A percentile compares a stretch with the other conserved stretches of the same genome.
Evolutionary conservation across 92 coral and sea anemone species (phyloP).

Genomic region (Epizoanthus stellaris): DNA sequence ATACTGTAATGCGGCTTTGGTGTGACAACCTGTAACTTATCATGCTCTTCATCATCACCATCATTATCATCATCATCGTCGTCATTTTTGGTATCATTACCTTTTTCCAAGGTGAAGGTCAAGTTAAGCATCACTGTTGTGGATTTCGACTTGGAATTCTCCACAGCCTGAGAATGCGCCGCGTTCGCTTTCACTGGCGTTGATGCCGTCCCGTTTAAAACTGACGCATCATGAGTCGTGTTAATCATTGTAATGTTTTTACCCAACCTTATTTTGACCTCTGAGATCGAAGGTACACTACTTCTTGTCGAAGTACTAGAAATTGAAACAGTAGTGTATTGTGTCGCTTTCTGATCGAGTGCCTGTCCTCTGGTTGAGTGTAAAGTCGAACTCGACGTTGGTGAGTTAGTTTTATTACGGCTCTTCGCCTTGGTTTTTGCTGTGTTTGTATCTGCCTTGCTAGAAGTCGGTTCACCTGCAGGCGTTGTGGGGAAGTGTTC

Average conservation of each 20-base stretch:
- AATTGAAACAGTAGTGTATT: background rate
- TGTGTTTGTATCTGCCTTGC: background rate
- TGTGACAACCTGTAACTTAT: background rate
- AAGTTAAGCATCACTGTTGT: background rate
- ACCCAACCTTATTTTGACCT: background rate
- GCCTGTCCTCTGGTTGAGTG: background rate
- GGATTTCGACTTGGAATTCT: background rate
- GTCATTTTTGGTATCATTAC: background rate
- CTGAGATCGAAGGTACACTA: background rate
- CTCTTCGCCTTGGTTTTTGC: background rate
- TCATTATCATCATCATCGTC: constrained; percentile 8
- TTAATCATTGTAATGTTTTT: background rate
- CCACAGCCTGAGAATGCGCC: no score
- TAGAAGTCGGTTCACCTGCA: background rate
- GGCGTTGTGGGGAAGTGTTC: background rate
- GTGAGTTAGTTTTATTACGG: background rate
- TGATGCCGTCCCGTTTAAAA: background rate
- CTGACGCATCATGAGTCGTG: background rate
- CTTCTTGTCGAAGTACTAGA: background rate
- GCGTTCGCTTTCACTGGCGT: background rate
- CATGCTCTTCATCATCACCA: background rate
- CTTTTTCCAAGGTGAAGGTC: background rate
- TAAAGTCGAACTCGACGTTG: background rate
- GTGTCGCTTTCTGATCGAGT: background rate
- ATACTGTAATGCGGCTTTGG: constrained; percentile 33